Conservation (phyloP, 1,140 invertebrate species). For the Leptopilina clavipes region DNA sequence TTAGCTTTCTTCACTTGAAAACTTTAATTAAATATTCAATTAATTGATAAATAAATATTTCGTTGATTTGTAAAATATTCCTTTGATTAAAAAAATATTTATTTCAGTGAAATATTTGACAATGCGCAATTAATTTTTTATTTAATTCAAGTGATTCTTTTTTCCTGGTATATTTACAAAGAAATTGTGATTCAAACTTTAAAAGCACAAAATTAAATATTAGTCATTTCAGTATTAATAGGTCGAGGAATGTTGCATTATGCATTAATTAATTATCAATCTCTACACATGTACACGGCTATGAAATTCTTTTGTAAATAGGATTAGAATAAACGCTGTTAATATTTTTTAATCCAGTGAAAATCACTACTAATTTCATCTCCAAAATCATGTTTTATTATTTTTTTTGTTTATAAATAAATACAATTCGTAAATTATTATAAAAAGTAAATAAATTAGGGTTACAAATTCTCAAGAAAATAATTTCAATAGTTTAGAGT, state of each 20-base stretch:
- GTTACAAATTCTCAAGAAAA: too few relatives aligned
- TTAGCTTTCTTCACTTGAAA: too few relatives aligned
- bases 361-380: too few relatives aligned
- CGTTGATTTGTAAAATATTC: too few relatives aligned
- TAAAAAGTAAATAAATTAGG: not conserved
- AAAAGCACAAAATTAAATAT: not conserved
- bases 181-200: not conserved
- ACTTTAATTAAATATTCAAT: too few relatives aligned
- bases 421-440: not conserved
- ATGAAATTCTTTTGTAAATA: conserved; percentile 1
- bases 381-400: too few relatives aligned
- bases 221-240: not conserved
- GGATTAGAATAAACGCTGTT: not conserved
- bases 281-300: not conserved
- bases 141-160: not conserved
- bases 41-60: too few relatives aligned
- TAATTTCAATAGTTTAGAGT: too few relatives aligned
- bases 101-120: not conserved
- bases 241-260: not conserved
- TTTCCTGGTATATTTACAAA: not conserved
- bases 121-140: not conserved
- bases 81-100: too few relatives aligned
- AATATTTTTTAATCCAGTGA: not conserved
- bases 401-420: not conserved
- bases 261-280: not conserved